phyloP scores from a whole-genome alignment of 92 coral and sea anemone genomes.

The Phenganax stokvisi region DNA sequence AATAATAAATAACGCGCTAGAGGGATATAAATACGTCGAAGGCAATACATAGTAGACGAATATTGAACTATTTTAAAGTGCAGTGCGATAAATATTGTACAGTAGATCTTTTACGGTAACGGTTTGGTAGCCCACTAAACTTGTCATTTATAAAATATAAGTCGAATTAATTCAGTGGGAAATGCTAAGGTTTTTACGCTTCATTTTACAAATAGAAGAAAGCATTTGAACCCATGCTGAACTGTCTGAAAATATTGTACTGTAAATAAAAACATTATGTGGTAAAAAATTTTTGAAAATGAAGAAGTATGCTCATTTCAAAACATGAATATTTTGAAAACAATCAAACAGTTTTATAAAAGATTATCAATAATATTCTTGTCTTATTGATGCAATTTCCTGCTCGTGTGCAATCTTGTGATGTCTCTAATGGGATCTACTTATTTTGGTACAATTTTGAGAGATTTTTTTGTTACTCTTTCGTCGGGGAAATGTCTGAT shows the following conservation, averaged over 20 bases:
- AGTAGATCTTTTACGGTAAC: not conserved
- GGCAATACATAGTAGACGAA: not conserved
- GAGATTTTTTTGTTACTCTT: no score
- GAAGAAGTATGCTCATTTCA: not conserved
- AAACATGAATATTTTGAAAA: not conserved
- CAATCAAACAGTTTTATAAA: not conserved
- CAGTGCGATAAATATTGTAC: not conserved
- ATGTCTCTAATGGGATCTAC: not conserved
- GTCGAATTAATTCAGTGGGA: not conserved
- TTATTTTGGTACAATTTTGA: not conserved
- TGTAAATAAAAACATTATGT: not conserved
- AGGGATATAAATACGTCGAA: not conserved
- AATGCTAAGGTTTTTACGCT: not conserved
- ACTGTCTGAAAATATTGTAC: not conserved
- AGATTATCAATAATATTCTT: not conserved
- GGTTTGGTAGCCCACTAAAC: not conserved
- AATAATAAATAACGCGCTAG: constrained; percentile 6
- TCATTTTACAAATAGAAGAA: not conserved
- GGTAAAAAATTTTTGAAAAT: not conserved
- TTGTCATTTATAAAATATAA: not conserved
- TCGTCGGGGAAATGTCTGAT: no score
- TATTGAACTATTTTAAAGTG: not conserved
- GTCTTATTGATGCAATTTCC: not conserved
- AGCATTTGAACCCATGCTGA: not conserved
- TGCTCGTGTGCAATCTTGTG: not conserved